Percentiles rank a stretch among this genome's conserved stretches.
These are phyloP conservation scores for Boleophthalmus pectinirostris DNA, from an alignment of 2,113 vertebrate species.

Conservation along the genomic window DNA sequence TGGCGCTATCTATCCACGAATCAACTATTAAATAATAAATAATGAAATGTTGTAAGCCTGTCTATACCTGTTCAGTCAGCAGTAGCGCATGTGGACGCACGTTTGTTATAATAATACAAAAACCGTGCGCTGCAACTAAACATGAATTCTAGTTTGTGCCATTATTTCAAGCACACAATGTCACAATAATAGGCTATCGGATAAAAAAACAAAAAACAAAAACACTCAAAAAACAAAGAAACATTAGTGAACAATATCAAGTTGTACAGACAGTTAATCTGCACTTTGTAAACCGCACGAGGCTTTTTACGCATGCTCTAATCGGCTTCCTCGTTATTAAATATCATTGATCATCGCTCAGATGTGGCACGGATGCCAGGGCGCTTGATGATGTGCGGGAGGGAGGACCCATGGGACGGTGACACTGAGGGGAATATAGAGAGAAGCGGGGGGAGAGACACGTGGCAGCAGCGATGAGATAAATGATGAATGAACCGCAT, in stretches of 20 bases:
- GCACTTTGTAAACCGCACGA: background rate
- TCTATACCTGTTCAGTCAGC: no score
- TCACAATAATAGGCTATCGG: background rate
- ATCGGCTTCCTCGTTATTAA: background rate
- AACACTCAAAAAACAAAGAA: no score
- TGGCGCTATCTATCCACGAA: background rate
- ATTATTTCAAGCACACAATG: no score
- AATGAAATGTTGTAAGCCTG: background rate
- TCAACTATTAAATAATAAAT: background rate
- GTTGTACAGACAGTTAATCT: background rate
- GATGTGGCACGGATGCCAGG: background rate
- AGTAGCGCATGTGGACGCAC: no score
- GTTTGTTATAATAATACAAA: no score
- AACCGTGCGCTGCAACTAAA: no score
- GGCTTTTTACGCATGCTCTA: background rate
- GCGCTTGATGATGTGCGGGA: constrained; percentile 19
- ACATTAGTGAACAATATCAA: background rate
- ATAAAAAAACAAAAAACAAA: no score
- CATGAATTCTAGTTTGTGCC: no score
- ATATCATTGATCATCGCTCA: constrained; percentile 10
- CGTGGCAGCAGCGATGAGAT: constrained; percentile 46
- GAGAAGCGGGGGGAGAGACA: constrained; percentile 17
- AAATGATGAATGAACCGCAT: constrained; percentile 72
- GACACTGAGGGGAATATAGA: constrained; percentile 3
- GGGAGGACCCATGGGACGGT: constrained; percentile 20